These are phyloP conservation scores for Manduca sexta DNA, from an alignment of 1,140 invertebrate genomes.

Conservation along the genomic window DNA sequence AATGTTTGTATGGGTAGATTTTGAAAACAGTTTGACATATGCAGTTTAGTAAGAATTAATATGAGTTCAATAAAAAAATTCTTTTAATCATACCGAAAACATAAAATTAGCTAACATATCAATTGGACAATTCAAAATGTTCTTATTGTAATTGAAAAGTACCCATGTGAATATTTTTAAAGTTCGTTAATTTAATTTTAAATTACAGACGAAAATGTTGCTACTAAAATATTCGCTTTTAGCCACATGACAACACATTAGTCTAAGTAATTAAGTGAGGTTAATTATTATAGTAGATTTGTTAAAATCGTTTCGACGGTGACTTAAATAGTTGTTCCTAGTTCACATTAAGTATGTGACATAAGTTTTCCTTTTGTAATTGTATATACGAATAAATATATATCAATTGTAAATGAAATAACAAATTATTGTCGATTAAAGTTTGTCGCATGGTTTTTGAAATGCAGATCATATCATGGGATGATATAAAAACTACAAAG, in stretches of 20 bases:
- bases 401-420: not conserved
- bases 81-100: too few species aligned
- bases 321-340: constrained; percentile 35
- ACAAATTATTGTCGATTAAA: too few species aligned
- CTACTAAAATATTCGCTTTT: not conserved
- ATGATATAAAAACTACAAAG: too few species aligned
- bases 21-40: not conserved
- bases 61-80: too few species aligned
- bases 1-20: not conserved
- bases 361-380: constrained; percentile 16
- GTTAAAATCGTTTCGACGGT: constrained; percentile 17
- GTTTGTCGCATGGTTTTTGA: too few species aligned
- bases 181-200: too few species aligned
- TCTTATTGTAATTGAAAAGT: constrained; percentile 7
- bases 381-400: not conserved
- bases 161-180: too few species aligned
- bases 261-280: constrained; percentile 1
- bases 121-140: too few species aligned
- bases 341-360: constrained; percentile 33
- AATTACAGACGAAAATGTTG: too few species aligned
- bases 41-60: too few species aligned
- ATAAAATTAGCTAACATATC: too few species aligned
- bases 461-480: too few species aligned
- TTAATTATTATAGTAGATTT: constrained; percentile 9
- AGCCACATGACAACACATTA: constrained; percentile 4